Conservation (phyloP, 2,797 vertebrate species). For the Argyrosomus regius region DNA sequence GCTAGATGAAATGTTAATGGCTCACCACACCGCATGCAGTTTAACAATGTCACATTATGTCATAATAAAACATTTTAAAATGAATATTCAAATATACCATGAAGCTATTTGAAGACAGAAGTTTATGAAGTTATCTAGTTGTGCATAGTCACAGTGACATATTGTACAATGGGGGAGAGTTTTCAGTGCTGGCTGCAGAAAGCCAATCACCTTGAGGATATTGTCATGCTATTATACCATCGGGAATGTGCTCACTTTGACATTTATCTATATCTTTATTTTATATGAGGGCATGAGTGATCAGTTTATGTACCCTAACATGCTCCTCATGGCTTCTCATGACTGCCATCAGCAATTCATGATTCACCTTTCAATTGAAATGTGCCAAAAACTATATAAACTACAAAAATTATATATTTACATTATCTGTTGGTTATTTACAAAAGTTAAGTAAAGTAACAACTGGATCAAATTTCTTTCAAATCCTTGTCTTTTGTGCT, state of each 20-base stretch:
- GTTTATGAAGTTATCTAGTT: not conserved
- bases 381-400: not conserved
- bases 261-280: too few relatives aligned
- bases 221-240: not conserved
- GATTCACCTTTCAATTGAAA: not conserved
- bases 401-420: not conserved
- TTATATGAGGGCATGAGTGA: not conserved
- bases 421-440: not conserved
- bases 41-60: too few relatives aligned
- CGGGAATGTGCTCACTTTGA: not conserved
- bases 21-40: too few relatives aligned
- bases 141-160: not conserved
- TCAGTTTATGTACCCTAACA: not conserved
- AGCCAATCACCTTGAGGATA: not conserved
- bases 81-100: not conserved
- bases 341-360: too few relatives aligned
- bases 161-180: not conserved
- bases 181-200: not conserved
- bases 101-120: not conserved
- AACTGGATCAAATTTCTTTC: not conserved
- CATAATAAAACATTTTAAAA: not conserved
- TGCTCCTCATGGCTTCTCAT: not conserved
- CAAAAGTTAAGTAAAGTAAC: slow-evolving; percentile 3
- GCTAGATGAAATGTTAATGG: too few relatives aligned
- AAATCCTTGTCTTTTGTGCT: slow-evolving; percentile 12